Base-by-base conservation (phyloP, 2,113 vertebrate genomes). In the Recurvirostra avosetta region DNA sequence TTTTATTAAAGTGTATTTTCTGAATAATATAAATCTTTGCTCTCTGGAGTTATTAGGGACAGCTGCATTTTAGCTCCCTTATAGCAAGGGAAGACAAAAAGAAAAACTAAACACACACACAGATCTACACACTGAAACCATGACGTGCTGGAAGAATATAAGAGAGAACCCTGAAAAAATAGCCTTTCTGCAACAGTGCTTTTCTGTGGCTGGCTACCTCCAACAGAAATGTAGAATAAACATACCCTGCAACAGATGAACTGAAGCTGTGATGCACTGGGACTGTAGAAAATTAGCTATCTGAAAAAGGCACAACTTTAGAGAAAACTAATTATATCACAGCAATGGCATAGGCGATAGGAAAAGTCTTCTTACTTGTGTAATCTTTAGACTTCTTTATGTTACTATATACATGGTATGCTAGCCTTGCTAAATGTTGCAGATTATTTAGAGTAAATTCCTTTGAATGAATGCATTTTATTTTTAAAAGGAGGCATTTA, bases 141-240 rank as follows among this genome's bases (percentile, higher is more conserved):
- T 72, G 30, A 49, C 2, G 12, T 47, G 15, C 38, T 81, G 0
- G 1, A 27, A 49, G 74, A 76, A 29, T 85, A 27, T 19, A 61
- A 63, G 40, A 49, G 58, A 85, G 40, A 94, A 61, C 27, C 25
- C 19, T 76, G 58, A 72, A 88, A 71, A 94, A 91, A 72, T 45
- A 90, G 58, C 71, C 19, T 92, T 94, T 94, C 58, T 81, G 67
- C 74, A 88, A 10, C 23, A 82, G 34, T 79, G 53, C n/a, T 87
- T 94, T 84, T 91, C 68, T 77, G 25, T 91, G 34, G 9, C 61
- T 74, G 52, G 12, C 45, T 96, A 19, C 12, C 27, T 95, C 22
- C 58, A 62, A 3, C 20, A 52, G 53, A 91, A 95, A 23, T 0
- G 1, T 9, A 66, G 45, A 66, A 43, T 79, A 82, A 81, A 72